Conservation (phyloP, 2,113 vertebrate species). For the Arenaria interpres region DNA sequence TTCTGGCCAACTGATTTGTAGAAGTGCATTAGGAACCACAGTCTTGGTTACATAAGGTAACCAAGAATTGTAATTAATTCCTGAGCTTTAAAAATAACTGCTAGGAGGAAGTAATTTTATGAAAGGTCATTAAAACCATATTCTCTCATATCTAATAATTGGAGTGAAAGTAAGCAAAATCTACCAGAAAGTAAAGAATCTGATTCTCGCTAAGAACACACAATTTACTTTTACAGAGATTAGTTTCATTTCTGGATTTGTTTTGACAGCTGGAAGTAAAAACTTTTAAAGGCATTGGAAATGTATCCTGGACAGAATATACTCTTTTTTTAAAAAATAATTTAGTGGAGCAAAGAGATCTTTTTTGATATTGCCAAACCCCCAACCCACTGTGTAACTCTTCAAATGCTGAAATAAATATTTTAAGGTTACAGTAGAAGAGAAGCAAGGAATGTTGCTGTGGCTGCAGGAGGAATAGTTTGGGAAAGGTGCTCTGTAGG, state of each 20-base stretch:
- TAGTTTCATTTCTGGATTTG: background rate
- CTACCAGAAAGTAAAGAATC: background rate
- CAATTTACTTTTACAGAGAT: background rate
- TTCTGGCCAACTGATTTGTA: background rate
- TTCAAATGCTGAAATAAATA: background rate
- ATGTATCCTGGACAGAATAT: background rate
- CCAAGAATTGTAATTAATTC: slow-evolving; percentile 2
- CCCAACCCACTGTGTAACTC: background rate
- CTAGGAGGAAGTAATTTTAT: background rate
- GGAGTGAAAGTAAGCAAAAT: background rate
- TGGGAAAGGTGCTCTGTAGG: background rate
- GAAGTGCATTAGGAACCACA: background rate
- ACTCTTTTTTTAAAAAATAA: background rate
- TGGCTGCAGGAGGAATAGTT: background rate
- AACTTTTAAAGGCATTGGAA: background rate
- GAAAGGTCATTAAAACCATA: background rate
- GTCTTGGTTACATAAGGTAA: background rate
- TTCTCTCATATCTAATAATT: background rate
- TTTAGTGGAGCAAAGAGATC: background rate
- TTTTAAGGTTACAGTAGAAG: background rate
- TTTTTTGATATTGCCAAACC: background rate
- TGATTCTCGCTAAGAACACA: background rate
- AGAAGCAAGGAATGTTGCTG: background rate
- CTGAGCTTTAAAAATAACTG: background rate
- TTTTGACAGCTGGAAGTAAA: slow-evolving; percentile 26